Base-by-base conservation (phyloP, 2,797 vertebrate genomes). In the Bryconaethiops microstoma region DNA sequence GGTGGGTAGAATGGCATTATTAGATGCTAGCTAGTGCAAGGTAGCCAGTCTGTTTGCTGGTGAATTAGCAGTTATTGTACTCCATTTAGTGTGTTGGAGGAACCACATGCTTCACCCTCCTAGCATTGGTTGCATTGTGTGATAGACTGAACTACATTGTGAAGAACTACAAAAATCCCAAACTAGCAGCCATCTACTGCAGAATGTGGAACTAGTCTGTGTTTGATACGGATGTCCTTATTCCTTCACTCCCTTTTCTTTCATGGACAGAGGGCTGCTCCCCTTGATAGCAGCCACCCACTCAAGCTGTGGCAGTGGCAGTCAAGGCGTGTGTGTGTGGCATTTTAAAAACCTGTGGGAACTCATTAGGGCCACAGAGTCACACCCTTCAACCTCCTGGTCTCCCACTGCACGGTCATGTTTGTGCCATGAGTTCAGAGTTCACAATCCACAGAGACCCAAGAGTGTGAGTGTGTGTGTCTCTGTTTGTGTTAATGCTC, bases 321-420 rank as follows among this genome's bases (percentile, higher is more conserved):
- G 81, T 52, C 17, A 35, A 16, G 12, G 59, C 14, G 52, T 54
- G 76, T 74, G 54, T 78, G 70, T 77, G 84, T 83, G 65, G 75
- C 79, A 77, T 84, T 78, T 74, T 83, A 71, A 80, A 81, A 85
- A 91, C 94, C 92, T 90, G 40, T 90, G 93, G 93, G 93, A 94
- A 85, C 93, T 94, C 93, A 94, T 94, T 94, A 95, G 89, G 87
- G 88, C 89, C 88, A 85, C 88, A 90, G 90, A 92, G 87, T 81
- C 88, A 86, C 25, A 85, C 70, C 86, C 85, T 64, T 64, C 62
- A 64, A 84, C 82, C 75, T 35, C 82, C 86, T 82, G 80, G 39
- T 55, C 88, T 89, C 86, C 90, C 78, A 42, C 84, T 79, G 88
- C 81, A 84, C 71, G 35, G 81, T 87, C 87, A 86, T 78, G 86